Evolutionary conservation across 2,113 vertebrate genomes (phyloP).

Genomic region (Ageneiosus marmoratus): DNA sequence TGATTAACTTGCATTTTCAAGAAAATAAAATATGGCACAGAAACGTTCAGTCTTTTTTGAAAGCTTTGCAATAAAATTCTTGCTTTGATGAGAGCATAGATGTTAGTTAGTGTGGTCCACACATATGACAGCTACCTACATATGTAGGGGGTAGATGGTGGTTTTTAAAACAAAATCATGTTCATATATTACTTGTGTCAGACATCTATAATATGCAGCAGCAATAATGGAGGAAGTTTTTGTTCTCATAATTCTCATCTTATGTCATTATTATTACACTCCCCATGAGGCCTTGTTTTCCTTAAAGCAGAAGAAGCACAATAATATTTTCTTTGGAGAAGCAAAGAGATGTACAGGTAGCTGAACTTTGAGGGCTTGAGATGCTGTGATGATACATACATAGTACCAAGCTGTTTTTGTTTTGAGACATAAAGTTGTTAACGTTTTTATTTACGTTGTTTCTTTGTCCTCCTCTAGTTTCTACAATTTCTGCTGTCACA

Average conservation of each 20-base stretch:
- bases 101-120: conserved; percentile 9
- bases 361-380: conserved; percentile 18
- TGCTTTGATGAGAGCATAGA: conserved; percentile 47
- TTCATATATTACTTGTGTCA: conserved; percentile 9
- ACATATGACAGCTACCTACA: not conserved
- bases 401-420: conserved; percentile 16
- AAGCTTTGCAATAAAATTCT: conserved; percentile 70
- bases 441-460: conserved; percentile 29
- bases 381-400: conserved; percentile 21
- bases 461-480: conserved; percentile 45
- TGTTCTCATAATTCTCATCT: conserved; percentile 13
- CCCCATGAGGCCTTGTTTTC: conserved; percentile 14
- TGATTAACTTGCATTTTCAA: not conserved
- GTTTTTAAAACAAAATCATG: conserved; percentile 1
- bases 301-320: conserved; percentile 39
- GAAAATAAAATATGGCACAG: conserved; percentile 56
- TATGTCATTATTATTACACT: conserved; percentile 27
- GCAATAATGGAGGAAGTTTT: conserved; percentile 16
- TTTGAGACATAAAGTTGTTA: not conserved
- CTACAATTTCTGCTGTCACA: conserved; percentile 53
- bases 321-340: conserved; percentile 44
- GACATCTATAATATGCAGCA: conserved; percentile 36
- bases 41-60: conserved; percentile 74
- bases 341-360: conserved; percentile 20
- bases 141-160: not conserved